Conservation (phyloP, 1,140 invertebrate genomes). For the Rhyzopertha dominica region DNA sequence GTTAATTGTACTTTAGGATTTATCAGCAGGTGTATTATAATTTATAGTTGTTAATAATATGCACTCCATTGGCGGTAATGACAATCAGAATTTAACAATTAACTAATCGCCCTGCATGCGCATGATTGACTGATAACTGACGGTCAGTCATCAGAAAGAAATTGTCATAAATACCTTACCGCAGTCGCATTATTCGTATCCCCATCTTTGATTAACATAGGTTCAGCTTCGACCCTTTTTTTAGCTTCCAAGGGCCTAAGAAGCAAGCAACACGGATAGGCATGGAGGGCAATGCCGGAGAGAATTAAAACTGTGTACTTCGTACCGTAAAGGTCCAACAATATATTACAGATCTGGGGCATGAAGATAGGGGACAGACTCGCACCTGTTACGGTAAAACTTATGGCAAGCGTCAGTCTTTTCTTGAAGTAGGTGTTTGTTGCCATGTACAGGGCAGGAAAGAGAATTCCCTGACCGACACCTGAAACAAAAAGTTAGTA, state of each 20-base stretch:
- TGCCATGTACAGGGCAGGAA: conserved; percentile 41
- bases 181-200: no score
- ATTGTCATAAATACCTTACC: no score
- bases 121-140: no score
- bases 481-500: conserved; percentile 27
- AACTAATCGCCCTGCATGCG: no score
- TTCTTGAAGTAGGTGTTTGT: conserved; percentile 47
- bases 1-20: no score
- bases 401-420: conserved; percentile 45
- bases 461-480: conserved; percentile 40
- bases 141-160: no score
- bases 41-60: no score
- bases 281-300: conserved; percentile 41
- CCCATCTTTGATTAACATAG: no score
- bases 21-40: no score
- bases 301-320: conserved; percentile 43
- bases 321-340: conserved; percentile 30
- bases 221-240: conserved; percentile 2
- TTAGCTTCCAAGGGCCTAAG: conserved; percentile 26
- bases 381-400: conserved; percentile 43
- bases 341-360: conserved; percentile 41
- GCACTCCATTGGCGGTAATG: no score
- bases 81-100: no score
- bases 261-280: conserved; percentile 32
- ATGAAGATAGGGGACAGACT: conserved; percentile 46